A percentile compares a stretch with the other conserved stretches of the same genome.
These are phyloP conservation scores for Scaptomyza montana DNA, from an alignment of 1,140 invertebrate genomes.

Conservation along the genomic window DNA sequence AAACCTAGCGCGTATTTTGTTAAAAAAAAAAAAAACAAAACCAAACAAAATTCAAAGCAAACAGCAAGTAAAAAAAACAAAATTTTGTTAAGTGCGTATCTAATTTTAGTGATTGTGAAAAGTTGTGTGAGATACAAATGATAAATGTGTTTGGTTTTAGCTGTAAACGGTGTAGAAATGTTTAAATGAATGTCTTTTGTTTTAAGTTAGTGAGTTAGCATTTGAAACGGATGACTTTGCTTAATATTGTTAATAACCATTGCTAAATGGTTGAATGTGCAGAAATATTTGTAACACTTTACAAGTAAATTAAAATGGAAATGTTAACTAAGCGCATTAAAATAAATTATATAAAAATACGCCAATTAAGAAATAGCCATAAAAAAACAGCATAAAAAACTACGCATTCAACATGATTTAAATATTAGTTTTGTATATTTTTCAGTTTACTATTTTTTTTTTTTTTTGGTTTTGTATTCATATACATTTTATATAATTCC, in stretches of 20 bases:
- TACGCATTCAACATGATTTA: constrained; percentile 30
- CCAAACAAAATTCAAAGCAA: constrained; percentile 31
- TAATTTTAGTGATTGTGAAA: constrained; percentile 46
- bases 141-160: constrained; percentile 21
- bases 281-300: constrained; percentile 64
- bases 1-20: constrained; percentile 75
- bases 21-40: constrained; percentile 65
- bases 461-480: constrained; percentile 9
- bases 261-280: constrained; percentile 37
- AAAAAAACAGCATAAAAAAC: constrained; percentile 26
- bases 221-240: constrained; percentile 43
- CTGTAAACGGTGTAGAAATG: constrained; percentile 16
- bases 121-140: constrained; percentile 30
- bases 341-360: constrained; percentile 32
- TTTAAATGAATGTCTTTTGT: constrained; percentile 28
- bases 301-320: constrained; percentile 32
- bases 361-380: constrained; percentile 40
- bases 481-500: constrained; percentile 47
- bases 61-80: constrained; percentile 5
- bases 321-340: constrained; percentile 54
- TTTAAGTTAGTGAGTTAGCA: constrained; percentile 45
- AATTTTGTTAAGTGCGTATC: constrained; percentile 34
- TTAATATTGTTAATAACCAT: constrained; percentile 37
- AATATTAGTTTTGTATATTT: constrained; percentile 37
- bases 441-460: constrained; percentile 29